These are phyloP conservation scores for Hypena proboscidalis DNA, from an alignment of 2,888 invertebrate genomes.

Conservation along the genomic window DNA sequence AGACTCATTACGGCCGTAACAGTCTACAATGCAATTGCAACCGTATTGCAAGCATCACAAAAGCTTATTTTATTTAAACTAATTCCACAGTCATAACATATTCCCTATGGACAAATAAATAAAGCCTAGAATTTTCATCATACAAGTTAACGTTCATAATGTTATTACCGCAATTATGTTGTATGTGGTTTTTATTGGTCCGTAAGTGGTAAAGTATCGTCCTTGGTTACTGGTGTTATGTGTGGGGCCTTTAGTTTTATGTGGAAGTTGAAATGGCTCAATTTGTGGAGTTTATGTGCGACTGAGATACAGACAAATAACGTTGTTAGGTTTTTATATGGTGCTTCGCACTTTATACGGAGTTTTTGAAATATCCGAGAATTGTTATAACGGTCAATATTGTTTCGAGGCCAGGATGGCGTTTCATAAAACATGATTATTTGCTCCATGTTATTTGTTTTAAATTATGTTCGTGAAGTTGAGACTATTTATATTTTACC, in stretches of 20 bases:
- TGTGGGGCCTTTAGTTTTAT: conserved; percentile 52
- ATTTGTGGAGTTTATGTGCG: conserved; percentile 49
- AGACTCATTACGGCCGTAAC: too few relatives aligned
- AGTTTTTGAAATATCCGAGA: conserved; percentile 31
- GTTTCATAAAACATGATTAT: too few relatives aligned
- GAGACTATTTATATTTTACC: too few relatives aligned
- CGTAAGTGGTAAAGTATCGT: conserved; percentile 48
- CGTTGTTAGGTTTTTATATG: conserved; percentile 47
- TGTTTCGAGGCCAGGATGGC: too few relatives aligned
- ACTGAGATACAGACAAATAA: conserved; percentile 50
- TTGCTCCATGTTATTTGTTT: too few relatives aligned
- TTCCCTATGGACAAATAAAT: conserved; percentile 12
- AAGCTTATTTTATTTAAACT: too few relatives aligned
- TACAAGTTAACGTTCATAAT: conserved; percentile 38
- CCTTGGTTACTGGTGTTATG: conserved; percentile 41
- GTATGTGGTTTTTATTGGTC: conserved; percentile 46
- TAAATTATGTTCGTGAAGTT: too few relatives aligned
- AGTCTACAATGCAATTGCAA: too few relatives aligned
- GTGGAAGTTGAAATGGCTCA: conserved; percentile 47
- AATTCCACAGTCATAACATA: conserved; percentile 3
- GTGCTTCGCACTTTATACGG: conserved; percentile 34
- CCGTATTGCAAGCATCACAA: too few relatives aligned
- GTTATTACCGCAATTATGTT: conserved; percentile 42
- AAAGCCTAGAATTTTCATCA: conserved; percentile 11
- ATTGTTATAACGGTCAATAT: conserved; percentile 32